Conservation (phyloP, 2,888 invertebrate genomes). For the Scaptodrosophila latifasciaeformis region DNA sequence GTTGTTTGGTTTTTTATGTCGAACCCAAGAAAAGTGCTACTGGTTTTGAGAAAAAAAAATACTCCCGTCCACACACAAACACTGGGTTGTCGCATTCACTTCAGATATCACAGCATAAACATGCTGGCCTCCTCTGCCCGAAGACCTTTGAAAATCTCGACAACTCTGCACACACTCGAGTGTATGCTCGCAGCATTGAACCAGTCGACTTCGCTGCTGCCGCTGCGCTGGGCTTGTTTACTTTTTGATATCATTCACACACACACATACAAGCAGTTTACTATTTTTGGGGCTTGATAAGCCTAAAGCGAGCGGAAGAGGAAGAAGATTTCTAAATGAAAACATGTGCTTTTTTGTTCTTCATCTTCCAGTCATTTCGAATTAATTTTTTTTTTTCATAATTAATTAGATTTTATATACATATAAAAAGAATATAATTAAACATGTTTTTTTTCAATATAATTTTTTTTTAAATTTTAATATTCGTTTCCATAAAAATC, state of each 20-base stretch:
- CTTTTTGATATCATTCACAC: slow-evolving; percentile 55
- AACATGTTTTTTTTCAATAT: no score
- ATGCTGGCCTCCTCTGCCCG: slow-evolving; percentile 31
- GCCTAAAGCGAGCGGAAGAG: no score
- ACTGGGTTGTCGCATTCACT: slow-evolving; percentile 46
- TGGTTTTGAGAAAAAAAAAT: slow-evolving; percentile 70
- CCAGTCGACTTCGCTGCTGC: slow-evolving; percentile 30
- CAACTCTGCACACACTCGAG: slow-evolving; percentile 31
- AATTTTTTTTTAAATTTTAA: no score
- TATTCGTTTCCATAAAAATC: slow-evolving; percentile 25
- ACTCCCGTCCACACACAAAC: no score
- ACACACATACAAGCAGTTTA: no score
- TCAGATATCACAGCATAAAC: slow-evolving; percentile 9
- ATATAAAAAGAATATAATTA: no score
- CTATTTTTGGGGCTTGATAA: no score
- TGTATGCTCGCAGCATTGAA: slow-evolving; percentile 44
- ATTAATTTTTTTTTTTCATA: no score
- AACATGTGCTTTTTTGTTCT: no score
- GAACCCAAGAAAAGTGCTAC: slow-evolving; percentile 67
- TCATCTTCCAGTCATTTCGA: no score
- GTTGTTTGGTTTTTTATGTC: slow-evolving; percentile 41
- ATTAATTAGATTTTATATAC: neutral
- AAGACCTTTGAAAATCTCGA: no score
- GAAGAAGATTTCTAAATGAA: no score
- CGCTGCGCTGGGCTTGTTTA: slow-evolving; percentile 51